A percentile compares a stretch with the other conserved stretches of the same genome.
Evolutionary conservation across 2,888 invertebrate genomes (phyloP).

Genomic region (Lasioglossum figueresi): DNA sequence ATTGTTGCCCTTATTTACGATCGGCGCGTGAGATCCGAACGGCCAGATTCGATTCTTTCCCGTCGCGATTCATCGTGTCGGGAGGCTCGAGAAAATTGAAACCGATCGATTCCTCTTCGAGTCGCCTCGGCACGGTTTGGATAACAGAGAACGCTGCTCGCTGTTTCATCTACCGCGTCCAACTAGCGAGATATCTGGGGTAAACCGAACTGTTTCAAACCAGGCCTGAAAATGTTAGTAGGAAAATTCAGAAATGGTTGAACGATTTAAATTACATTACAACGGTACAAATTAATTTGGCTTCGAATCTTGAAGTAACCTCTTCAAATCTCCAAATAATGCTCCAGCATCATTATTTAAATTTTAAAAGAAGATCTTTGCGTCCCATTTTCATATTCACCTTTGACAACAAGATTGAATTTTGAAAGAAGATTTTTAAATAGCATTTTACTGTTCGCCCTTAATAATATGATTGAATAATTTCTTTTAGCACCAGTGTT

Average conservation of each 20-base stretch:
- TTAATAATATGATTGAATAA: not conserved
- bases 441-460: not conserved
- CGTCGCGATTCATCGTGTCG: conserved; percentile 58
- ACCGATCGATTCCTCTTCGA: not conserved
- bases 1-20: conserved; percentile 83
- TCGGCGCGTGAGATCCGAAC: conserved; percentile 80
- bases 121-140: not conserved
- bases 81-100: conserved; percentile 55
- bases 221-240: not conserved
- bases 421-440: not conserved
- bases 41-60: conserved; percentile 78
- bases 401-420: no score
- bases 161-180: not conserved
- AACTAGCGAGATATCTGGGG: no score
- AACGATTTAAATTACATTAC: not conserved
- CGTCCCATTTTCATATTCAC: not conserved
- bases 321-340: not conserved
- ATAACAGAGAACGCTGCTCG: not conserved
- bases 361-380: not conserved
- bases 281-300: no score
- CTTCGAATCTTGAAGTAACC: no score
- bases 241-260: not conserved
- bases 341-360: not conserved
- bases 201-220: not conserved
- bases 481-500: not conserved